Base-by-base conservation (phyloP, 2,888 invertebrate genomes). In the Metacarcinus magister region DNA sequence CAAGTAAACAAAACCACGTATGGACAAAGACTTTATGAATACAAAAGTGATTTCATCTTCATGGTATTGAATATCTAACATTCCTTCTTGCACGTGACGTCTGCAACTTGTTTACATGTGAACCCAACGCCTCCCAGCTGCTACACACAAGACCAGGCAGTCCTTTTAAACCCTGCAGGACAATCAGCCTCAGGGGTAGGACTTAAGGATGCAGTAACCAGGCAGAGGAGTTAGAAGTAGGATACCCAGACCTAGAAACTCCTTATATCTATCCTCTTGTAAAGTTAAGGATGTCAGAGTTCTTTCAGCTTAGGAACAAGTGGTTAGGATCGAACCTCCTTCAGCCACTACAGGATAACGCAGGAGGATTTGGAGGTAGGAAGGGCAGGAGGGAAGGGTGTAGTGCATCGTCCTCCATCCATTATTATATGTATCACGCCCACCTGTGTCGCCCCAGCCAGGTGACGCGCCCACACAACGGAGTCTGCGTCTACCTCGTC, bases 321-420 rank as follows among this genome's bases (percentile, higher is more conserved):
- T 54, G 54, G 16, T 16, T 8, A 54, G 54, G 16, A 8, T 54
- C 54, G 2, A 54, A 54, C 67, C n/a, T 23, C 87, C 39, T 39
- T 39, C 39, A 32, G 19, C n/a, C 16, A 48, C 54, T 93, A 95
- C 89, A 95, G 60, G 93, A 95, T 87, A 32, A 48, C 95, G 60
- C 95, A 95, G 16, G 90, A 89, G 60, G 93, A 43, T 0, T 60
- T 39, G 13, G 54, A 13, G 3, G 28, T n/a, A 13, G 82, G 28
- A 0, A 48, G 13, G 44, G 23, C 23, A 39, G 93, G n/a, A 46
- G 95, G 95, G 67, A 93, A n/a, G 48, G 95, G 90, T 8, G 95
- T 93, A 8, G 95, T 89, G 54, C 93, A 75, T 39, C 95, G 93
- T 4, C 95, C 95, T 13, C 94, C 95, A 10, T n/a, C n/a, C 16